A percentile compares a stretch with the other conserved stretches of the same genome.
phyloP scores from a whole-genome alignment of 2,797 vertebrate genomes.

The Decapterus maruadsi region DNA sequence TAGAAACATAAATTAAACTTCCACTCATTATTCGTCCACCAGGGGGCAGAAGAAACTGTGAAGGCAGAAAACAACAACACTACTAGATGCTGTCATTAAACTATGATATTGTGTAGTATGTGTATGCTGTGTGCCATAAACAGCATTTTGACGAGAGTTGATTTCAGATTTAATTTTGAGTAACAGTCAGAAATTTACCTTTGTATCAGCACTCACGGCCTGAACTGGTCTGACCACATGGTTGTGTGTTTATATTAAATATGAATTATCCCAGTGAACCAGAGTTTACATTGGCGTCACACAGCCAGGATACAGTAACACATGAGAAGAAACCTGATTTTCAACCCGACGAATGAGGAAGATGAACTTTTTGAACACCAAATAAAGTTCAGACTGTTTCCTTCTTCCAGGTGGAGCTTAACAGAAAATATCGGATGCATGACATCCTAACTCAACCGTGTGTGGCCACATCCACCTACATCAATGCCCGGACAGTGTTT shows the following conservation, averaged over 20 bases:
- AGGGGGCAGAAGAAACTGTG: constrained; percentile 48
- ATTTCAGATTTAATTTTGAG: background rate
- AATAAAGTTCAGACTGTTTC: background rate
- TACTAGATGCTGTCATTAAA: background rate
- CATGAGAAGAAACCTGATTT: no score
- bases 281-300: background rate
- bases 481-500: constrained; percentile 91
- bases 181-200: background rate
- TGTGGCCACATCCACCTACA: constrained; percentile 86
- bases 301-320: background rate
- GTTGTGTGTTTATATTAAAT: background rate
- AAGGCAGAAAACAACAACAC: background rate
- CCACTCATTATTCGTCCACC: constrained; percentile 36
- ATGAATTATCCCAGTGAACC: background rate
- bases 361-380: background rate
- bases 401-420: constrained; percentile 90
- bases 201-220: background rate
- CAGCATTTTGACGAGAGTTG: background rate
- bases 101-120: background rate
- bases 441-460: constrained; percentile 88
- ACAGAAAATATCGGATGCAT: constrained; percentile 92
- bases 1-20: no score
- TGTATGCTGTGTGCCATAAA: background rate
- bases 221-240: background rate
- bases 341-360: background rate